Conservation (phyloP, 2,888 invertebrate species). For the Mesorhabditis belari region DNA sequence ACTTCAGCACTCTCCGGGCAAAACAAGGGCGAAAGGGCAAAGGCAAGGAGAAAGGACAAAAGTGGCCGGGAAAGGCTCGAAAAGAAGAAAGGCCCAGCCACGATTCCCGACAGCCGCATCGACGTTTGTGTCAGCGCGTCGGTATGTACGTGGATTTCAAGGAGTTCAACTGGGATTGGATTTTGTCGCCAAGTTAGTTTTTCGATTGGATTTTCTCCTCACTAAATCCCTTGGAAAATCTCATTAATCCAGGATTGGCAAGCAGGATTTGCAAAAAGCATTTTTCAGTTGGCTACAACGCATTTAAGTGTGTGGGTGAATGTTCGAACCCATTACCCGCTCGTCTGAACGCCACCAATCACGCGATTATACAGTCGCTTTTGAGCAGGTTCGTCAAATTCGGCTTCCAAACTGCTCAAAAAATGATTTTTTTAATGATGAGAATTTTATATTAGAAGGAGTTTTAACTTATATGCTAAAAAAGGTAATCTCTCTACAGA, state of each 20-base stretch:
- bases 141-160: slow-evolving; percentile 87
- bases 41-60: neutral
- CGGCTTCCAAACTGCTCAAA: too few relatives aligned
- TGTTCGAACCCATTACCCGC: slow-evolving; percentile 88
- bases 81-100: slow-evolving; percentile 11
- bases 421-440: too few relatives aligned
- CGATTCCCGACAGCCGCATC: slow-evolving; percentile 17
- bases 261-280: too few relatives aligned
- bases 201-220: neutral
- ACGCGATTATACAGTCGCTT: slow-evolving; percentile 93
- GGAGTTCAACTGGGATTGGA: slow-evolving; percentile 97
- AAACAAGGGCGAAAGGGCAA: too few relatives aligned
- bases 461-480: too few relatives aligned
- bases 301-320: slow-evolving; percentile 88
- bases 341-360: slow-evolving; percentile 91
- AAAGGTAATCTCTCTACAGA: too few relatives aligned
- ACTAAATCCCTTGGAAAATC: too few relatives aligned
- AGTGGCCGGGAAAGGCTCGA: neutral
- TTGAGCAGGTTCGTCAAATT: too few relatives aligned
- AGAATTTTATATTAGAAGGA: too few relatives aligned
- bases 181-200: slow-evolving; percentile 45
- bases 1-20: too few relatives aligned
- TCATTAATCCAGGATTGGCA: too few relatives aligned
- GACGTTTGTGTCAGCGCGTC: slow-evolving; percentile 69
- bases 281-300: slow-evolving; percentile 63